Evolutionary conservation across 2,888 invertebrate genomes (phyloP).

Genomic region (Blomia tropicalis): DNA sequence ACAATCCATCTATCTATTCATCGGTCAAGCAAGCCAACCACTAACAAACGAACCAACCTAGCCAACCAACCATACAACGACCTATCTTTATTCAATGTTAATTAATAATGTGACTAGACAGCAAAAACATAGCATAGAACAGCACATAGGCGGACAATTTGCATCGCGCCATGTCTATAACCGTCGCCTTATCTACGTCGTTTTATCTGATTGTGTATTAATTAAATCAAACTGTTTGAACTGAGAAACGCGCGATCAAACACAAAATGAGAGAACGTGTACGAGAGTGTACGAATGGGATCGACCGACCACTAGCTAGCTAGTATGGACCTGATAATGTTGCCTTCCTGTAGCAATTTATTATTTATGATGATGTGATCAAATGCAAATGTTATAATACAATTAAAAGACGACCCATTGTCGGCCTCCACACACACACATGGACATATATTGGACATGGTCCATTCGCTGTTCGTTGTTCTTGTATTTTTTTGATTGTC

Average conservation of each 20-base stretch:
- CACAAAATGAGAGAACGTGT: too few species aligned
- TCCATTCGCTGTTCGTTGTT: too few species aligned
- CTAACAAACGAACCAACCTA: too few species aligned
- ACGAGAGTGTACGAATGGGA: too few species aligned
- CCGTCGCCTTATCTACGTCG: background rate
- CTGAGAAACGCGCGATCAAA: background rate
- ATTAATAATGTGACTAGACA: conserved; percentile 10
- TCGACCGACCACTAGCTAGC: too few species aligned
- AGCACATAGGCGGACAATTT: background rate
- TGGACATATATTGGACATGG: too few species aligned
- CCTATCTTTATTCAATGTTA: conserved; percentile 2
- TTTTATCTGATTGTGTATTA: conserved; percentile 13
- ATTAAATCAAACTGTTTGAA: conserved; percentile 6
- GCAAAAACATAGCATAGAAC: too few species aligned
- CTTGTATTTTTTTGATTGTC: too few species aligned
- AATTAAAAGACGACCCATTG: conserved; percentile 2
- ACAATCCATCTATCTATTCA: too few species aligned
- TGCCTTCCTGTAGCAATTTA: conserved; percentile 7
- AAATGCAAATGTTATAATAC: conserved; percentile 13
- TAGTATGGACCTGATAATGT: conserved; percentile 1
- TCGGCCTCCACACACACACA: too few species aligned
- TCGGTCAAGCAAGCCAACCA: too few species aligned
- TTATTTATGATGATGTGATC: conserved; percentile 10
- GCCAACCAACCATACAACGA: background rate
- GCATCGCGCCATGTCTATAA: background rate